Evolutionary conservation across 2,888 invertebrate genomes (phyloP), one percentile per base, ranked within the genome.

Genomic region (Pardosa pseudoannulata): DNA sequence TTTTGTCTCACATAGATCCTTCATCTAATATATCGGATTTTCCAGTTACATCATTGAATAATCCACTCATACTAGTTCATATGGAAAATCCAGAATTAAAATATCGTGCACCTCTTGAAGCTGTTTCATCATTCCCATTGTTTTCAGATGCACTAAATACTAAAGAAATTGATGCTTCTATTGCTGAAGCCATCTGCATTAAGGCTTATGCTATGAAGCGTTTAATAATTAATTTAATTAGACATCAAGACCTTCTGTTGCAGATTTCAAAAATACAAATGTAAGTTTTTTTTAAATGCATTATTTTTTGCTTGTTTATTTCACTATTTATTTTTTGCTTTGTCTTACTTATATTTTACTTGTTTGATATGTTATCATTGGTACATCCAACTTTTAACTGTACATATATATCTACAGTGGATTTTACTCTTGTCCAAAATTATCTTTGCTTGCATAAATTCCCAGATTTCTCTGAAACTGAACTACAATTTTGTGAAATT

Each of bases 161-260:
- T 0, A 96, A 97, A 0, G 97, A 98, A 91, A 96, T 96, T 91
- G 98, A 98, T 91, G 97, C 97, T 19, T 95, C 95, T 88, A 94
- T 96, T 90, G 96, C 97, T 0, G 98, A 98, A 93, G 94, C 94
- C 88, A 96, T 96, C 82, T 96, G 96, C 91, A 96, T 96, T 90
- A 95, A 97, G 73, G 96, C 96, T 0, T 96, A 97, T 92, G 95
- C 95, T 90, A 95, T 96, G 89, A 95, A 94, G 91, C 93, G 96
- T 74, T 93, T 94, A 81, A 94, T 96, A n/a, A 95, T 95, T 89
- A 94, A 93, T 90, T 92, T 94, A 83, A 93, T 95, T 28, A 93
- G 93, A 56, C 94, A 94, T 76, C 89, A 46, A 67, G 83, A 88
- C 29, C 75, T 89, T 9, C 74, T 89, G 7, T 81, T 86, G 41